phyloP scores from a whole-genome alignment of 2,797 vertebrate genomes.

The Tauraco hartlaubi region DNA sequence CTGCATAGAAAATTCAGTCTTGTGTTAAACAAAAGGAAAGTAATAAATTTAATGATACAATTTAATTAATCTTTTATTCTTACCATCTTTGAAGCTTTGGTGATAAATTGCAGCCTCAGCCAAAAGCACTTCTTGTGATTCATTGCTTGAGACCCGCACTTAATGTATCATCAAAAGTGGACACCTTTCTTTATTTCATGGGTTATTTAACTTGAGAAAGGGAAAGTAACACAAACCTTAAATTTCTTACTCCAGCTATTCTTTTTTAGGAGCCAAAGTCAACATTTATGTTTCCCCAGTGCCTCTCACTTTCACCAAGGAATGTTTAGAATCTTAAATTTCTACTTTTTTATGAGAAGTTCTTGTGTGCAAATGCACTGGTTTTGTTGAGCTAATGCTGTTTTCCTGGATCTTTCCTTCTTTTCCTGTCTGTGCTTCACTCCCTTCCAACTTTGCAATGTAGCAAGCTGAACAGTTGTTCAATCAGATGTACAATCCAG shows the following conservation, averaged over 20 bases:
- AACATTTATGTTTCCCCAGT: constrained; percentile 83
- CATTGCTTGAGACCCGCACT: constrained; percentile 80
- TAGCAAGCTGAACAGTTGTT: constrained; percentile 99
- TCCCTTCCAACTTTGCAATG: constrained; percentile 90
- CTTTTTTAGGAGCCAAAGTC: constrained; percentile 87
- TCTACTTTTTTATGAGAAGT: constrained; percentile 76
- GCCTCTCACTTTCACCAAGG: constrained; percentile 81
- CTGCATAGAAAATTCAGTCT: constrained; percentile 77
- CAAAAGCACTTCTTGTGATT: constrained; percentile 80
- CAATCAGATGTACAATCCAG: constrained; percentile 99
- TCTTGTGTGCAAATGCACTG: constrained; percentile 82
- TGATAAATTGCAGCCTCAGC: constrained; percentile 81
- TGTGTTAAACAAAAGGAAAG: constrained; percentile 73
- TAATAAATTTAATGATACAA: constrained; percentile 76
- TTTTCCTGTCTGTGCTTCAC: constrained; percentile 84
- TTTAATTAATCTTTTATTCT: constrained; percentile 86
- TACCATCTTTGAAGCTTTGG: constrained; percentile 80
- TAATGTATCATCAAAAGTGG: constrained; percentile 86
- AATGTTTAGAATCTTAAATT: constrained; percentile 86
- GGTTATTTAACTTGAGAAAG: constrained; percentile 86
- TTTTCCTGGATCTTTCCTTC: constrained; percentile 90
- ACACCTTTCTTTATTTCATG: constrained; percentile 87
- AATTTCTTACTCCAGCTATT: constrained; percentile 84
- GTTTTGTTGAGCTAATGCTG: constrained; percentile 88
- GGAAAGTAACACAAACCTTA: constrained; percentile 85